These are phyloP conservation scores for Thalassoma bifasciatum DNA, from an alignment of 2,113 vertebrate species.

Conservation along the genomic window DNA sequence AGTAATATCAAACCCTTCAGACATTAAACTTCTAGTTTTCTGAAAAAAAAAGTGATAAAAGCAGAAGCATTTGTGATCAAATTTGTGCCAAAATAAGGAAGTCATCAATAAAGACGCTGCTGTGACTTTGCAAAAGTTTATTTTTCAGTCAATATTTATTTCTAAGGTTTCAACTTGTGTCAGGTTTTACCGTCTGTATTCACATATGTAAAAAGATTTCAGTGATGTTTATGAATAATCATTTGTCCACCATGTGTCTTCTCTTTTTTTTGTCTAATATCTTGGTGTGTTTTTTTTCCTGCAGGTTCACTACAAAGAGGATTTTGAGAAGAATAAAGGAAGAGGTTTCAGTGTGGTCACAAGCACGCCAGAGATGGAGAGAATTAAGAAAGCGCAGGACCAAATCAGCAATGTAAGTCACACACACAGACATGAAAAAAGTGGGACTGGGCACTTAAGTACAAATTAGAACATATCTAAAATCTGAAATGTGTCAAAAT, in stretches of 20 bases:
- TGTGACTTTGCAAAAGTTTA: not conserved
- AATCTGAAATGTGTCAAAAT: too few relatives aligned
- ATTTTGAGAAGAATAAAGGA: conserved; percentile 98
- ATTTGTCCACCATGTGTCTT: too few relatives aligned
- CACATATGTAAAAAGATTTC: too few relatives aligned
- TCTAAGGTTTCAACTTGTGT: too few relatives aligned
- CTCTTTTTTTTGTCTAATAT: not conserved
- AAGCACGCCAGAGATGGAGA: conserved; percentile 94
- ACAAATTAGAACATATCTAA: too few relatives aligned
- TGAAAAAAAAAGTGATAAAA: not conserved
- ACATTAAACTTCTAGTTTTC: not conserved
- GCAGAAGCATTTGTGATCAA: too few relatives aligned
- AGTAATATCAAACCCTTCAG: not conserved
- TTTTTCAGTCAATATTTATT: too few relatives aligned
- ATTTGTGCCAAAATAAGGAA: not conserved
- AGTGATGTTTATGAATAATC: too few relatives aligned
- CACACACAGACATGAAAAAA: too few relatives aligned
- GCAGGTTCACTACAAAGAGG: conserved; percentile 97
- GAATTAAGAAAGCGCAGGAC: conserved; percentile 96
- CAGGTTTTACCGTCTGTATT: too few relatives aligned
- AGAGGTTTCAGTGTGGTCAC: conserved; percentile 94
- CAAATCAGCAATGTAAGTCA: conserved; percentile 95
- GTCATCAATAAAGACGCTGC: too few relatives aligned
- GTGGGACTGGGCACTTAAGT: too few relatives aligned
- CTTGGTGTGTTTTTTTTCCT: not conserved